These are phyloP conservation scores for Megalurothrips usitatus DNA, from an alignment of 2,888 invertebrate genomes.

Conservation along the genomic window DNA sequence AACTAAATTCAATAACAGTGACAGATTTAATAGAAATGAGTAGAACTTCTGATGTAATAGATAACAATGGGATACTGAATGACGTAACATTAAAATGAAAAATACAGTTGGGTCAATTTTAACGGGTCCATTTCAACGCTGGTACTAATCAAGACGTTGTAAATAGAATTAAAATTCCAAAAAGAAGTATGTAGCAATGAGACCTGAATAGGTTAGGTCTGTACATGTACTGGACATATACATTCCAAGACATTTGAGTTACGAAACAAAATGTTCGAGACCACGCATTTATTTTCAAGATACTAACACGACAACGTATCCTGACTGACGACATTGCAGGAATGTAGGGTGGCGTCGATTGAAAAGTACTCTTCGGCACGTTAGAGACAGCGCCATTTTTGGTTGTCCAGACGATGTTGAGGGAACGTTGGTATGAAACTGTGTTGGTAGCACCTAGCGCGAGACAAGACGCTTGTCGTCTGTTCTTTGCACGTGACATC, in stretches of 20 bases:
- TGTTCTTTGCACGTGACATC: slow-evolving; percentile 31
- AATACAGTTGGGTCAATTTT: too few relatives aligned
- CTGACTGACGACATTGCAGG: slow-evolving; percentile 15
- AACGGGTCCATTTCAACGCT: too few relatives aligned
- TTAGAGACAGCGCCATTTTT: slow-evolving; percentile 15
- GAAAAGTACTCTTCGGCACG: background rate
- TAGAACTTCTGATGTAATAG: too few relatives aligned
- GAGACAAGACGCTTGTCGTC: background rate
- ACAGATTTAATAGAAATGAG: background rate
- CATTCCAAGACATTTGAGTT: too few relatives aligned
- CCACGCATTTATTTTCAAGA: background rate
- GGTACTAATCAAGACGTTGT: background rate
- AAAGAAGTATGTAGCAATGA: background rate
- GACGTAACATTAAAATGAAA: too few relatives aligned
- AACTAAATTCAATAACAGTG: background rate
- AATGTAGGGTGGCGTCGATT: background rate
- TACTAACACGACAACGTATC: slow-evolving; percentile 1
- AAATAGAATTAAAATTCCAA: background rate
- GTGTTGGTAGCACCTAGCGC: background rate
- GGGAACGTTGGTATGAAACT: background rate
- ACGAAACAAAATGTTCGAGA: too few relatives aligned
- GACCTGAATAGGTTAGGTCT: slow-evolving; percentile 1
- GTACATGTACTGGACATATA: background rate
- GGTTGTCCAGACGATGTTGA: background rate
- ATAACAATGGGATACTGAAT: too few relatives aligned